phyloP scores from a whole-genome alignment of 2,113 vertebrate species.

The Mellivora capensis region DNA sequence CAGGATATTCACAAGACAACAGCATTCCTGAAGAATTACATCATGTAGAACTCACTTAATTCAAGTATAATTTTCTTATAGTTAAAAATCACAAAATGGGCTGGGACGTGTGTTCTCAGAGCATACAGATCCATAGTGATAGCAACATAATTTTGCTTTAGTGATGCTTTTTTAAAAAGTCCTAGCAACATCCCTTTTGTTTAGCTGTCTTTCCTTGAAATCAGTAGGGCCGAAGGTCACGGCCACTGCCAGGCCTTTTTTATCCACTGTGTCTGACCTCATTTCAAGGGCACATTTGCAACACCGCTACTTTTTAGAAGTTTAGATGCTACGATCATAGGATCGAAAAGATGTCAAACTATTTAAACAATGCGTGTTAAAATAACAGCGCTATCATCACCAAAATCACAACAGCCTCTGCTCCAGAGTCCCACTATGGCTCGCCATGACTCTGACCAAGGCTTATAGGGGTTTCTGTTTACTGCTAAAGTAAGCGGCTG shows the following conservation, averaged over 20 bases:
- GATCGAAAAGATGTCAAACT: background rate
- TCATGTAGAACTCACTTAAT: background rate
- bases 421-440: fast-evolving
- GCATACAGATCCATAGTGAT: background rate
- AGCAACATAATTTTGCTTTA: background rate
- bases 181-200: background rate
- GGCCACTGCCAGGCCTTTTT: background rate
- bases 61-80: background rate
- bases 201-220: background rate
- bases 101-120: background rate
- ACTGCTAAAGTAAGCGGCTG: fast-evolving
- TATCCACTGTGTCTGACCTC: background rate
- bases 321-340: background rate
- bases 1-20: background rate
- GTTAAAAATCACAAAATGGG: background rate
- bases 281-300: background rate
- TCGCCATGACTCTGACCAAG: fast-evolving
- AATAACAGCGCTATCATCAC: background rate
- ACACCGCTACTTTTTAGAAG: background rate
- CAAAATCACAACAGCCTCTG: background rate
- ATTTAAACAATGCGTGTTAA: background rate
- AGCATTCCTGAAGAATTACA: background rate
- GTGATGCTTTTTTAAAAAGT: background rate
- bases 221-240: background rate
- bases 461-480: background rate